A percentile compares a stretch with the other conserved stretches of the same genome.
These are phyloP conservation scores for Ladona fulva DNA, from an alignment of 1,140 invertebrate genomes.

Conservation along the genomic window DNA sequence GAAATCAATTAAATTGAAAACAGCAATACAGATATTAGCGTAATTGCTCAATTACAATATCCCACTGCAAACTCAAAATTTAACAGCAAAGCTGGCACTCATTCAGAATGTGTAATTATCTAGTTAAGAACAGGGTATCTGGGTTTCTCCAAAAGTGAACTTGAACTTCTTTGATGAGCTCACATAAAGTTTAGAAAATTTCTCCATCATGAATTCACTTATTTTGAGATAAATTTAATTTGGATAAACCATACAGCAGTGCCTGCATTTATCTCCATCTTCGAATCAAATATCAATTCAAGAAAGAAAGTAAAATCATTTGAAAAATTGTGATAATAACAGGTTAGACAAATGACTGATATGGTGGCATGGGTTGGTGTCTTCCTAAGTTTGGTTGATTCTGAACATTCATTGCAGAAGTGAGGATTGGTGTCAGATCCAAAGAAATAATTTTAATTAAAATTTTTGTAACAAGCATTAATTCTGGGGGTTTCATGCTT, in stretches of 20 bases:
- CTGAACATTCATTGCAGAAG: neutral
- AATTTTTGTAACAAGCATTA: neutral
- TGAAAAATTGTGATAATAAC: neutral
- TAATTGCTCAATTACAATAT: neutral
- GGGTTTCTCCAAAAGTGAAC: too few relatives aligned
- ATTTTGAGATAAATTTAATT: neutral
- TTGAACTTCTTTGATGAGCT: too few relatives aligned
- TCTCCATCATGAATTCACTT: neutral
- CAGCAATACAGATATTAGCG: neutral
- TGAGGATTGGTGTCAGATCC: neutral
- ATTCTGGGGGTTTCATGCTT: neutral
- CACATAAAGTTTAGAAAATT: too few relatives aligned
- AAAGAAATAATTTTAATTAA: neutral
- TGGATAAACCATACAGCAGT: neutral
- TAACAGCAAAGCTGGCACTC: too few relatives aligned
- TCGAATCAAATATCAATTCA: too few relatives aligned
- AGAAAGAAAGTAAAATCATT: neutral
- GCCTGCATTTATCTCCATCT: too few relatives aligned
- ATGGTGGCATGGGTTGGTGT: constrained; percentile 2
- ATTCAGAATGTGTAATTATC: too few relatives aligned
- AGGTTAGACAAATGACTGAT: neutral
- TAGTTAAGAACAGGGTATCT: too few relatives aligned
- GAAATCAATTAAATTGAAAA: neutral
- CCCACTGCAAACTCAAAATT: neutral
- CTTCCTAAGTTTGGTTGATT: constrained; percentile 5